Base-by-base conservation (phyloP, 2,888 invertebrate genomes). In the Epiperipatus broadwayi region DNA sequence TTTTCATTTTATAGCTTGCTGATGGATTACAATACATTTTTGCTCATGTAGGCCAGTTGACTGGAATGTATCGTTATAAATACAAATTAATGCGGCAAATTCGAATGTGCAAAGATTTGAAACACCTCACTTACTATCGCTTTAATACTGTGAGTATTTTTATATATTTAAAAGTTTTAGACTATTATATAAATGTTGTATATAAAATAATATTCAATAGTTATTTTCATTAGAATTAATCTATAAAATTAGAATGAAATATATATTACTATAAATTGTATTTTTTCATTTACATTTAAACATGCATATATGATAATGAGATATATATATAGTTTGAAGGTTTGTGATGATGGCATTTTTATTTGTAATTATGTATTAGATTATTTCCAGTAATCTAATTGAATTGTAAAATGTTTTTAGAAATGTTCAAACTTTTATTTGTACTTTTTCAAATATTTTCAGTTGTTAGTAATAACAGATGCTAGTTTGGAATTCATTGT, bases 11-110 rank as follows among this genome's bases (percentile, higher is more conserved):
- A 2, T 85, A 97, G 68, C 65, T 97, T 48, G 77, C 97, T 4
- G 97, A 99, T 59, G 97, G 97, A 7, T 64, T 99, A 27, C 97
- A 99, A 61, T 99, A 99, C 59, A 87, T 97, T 45, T 99, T 99
- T 59, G 89, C 97, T 1, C 97, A 99, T 55, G 95, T 99, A 5
- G 97, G 97, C 1, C 97, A 99, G 59, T 66, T 99, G 42, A 99
- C 97, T 0, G 97, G 97, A 58, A 97, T 97, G 97, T 97, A 97
- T 66, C 71, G 97, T 20, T 95, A 95, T 68, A 89, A 89, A 55
- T 95, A 95, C 65, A 95, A 95, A 60, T 67, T 95, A 39, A 95
- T 95, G 93, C 70, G 89, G 53, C 95, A 95, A 64, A 95, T 97
- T 49, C 68, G 97, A 36, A 99, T 99, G 97, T 99, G 97, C 69